These are phyloP conservation scores for Mesorhabditis sp. DNA, from an alignment of 2,888 invertebrate species.

Conservation along the genomic window DNA sequence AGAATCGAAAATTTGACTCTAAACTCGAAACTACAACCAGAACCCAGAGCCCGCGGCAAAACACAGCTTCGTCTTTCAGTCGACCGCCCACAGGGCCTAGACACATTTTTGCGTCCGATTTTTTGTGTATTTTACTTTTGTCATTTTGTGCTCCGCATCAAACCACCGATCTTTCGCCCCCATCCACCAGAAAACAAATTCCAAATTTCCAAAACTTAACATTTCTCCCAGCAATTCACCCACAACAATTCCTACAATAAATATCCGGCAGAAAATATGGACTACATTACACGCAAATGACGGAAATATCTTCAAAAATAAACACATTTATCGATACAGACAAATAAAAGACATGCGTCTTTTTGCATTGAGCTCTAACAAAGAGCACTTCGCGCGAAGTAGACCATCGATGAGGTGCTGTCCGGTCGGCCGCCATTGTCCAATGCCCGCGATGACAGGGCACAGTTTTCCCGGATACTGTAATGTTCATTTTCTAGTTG, in stretches of 20 bases:
- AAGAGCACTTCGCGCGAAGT: not conserved
- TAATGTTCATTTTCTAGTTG: not conserved
- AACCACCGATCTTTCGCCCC: not conserved
- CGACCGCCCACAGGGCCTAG: not conserved
- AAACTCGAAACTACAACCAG: no score
- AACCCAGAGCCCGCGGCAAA: no score
- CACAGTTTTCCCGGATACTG: not conserved
- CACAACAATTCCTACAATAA: no score
- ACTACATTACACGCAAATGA: no score
- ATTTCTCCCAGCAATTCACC: no score
- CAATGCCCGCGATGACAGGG: not conserved
- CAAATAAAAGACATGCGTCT: not conserved
- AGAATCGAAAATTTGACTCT: no score
- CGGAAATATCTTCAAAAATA: no score
- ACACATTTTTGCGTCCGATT: not conserved
- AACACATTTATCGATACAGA: not conserved
- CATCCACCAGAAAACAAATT: no score
- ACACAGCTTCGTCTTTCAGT: no score
- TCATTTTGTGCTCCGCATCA: not conserved
- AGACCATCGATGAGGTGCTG: not conserved
- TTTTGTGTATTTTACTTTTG: not conserved
- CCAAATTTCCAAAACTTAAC: no score
- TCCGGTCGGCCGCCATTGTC: not conserved
- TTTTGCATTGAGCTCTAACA: not conserved
- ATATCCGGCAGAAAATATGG: no score